Conservation (phyloP, 2,113 vertebrate species). For the Bothrops jararaca region DNA sequence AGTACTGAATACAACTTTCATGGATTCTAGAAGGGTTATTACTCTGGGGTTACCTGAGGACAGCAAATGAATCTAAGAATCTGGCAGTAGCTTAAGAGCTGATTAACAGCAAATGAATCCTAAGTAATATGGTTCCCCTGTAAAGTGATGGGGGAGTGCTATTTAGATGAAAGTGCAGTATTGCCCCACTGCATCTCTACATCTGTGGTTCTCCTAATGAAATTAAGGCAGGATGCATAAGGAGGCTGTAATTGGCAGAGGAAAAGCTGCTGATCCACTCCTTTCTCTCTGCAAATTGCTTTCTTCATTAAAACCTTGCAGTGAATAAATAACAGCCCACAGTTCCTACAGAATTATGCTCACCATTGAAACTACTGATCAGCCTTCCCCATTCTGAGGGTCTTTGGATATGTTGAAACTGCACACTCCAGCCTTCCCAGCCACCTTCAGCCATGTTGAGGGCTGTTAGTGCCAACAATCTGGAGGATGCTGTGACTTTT, state of each 20-base stretch:
- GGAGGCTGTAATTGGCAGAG: neutral
- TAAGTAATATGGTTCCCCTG: neutral
- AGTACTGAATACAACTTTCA: neutral
- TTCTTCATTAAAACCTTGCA: neutral
- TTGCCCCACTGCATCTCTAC: neutral
- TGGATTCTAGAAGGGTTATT: neutral
- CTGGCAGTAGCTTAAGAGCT: neutral
- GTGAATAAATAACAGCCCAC: neutral
- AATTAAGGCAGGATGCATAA: neutral
- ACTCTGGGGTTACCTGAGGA: neutral
- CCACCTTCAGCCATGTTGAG: neutral
- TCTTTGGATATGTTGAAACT: neutral
- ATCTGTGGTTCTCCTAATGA: neutral
- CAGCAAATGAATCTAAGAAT: neutral
- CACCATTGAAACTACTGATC: neutral
- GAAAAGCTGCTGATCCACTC: neutral
- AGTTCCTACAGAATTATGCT: neutral
- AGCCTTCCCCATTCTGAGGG: neutral
- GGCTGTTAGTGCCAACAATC: neutral
- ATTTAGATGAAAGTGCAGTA: neutral
- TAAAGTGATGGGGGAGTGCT: neutral
- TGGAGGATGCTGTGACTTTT: neutral
- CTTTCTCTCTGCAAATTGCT: neutral
- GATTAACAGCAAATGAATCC: neutral
- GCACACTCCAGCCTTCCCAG: neutral